Percentiles rank a stretch among this genome's conserved stretches.
These are phyloP conservation scores for Halocaridina rubra DNA, from an alignment of 2,888 invertebrate species.

Conservation along the genomic window DNA sequence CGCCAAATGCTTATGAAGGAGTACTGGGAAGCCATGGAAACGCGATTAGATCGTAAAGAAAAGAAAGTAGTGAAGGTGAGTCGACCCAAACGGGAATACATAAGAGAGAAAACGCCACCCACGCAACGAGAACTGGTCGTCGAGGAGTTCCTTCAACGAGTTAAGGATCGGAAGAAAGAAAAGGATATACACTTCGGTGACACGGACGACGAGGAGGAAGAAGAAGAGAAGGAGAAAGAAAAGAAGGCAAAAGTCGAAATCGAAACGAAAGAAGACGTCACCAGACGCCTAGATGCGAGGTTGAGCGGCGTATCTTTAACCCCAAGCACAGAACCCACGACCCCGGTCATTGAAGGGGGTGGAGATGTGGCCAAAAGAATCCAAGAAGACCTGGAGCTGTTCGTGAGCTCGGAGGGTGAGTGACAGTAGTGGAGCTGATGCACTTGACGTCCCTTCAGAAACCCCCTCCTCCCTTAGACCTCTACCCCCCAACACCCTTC, in stretches of 20 bases:
- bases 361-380: constrained; percentile 50
- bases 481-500: not conserved
- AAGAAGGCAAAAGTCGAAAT: not conserved
- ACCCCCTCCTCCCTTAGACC: not conserved
- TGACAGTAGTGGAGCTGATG: constrained; percentile 19
- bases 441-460: no score
- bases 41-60: constrained; percentile 31
- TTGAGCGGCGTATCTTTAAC: not conserved
- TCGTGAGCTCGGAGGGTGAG: constrained; percentile 63
- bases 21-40: constrained; percentile 52
- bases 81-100: constrained; percentile 50
- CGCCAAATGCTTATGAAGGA: constrained; percentile 52
- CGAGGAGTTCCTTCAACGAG: constrained; percentile 59
- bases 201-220: constrained; percentile 58
- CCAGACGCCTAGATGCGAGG: not conserved
- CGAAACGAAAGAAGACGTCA: not conserved
- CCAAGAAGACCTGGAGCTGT: constrained; percentile 53
- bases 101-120: constrained; percentile 51
- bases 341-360: constrained; percentile 55
- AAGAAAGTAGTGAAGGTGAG: constrained; percentile 55
- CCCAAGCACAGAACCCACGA: not conserved
- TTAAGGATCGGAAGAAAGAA: constrained; percentile 59
- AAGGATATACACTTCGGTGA: constrained; percentile 60
- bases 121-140: constrained; percentile 61
- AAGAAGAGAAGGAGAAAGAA: constrained; percentile 12